phyloP scores from a whole-genome alignment of 2,113 vertebrate genomes.

The Toxostoma redivivum region DNA sequence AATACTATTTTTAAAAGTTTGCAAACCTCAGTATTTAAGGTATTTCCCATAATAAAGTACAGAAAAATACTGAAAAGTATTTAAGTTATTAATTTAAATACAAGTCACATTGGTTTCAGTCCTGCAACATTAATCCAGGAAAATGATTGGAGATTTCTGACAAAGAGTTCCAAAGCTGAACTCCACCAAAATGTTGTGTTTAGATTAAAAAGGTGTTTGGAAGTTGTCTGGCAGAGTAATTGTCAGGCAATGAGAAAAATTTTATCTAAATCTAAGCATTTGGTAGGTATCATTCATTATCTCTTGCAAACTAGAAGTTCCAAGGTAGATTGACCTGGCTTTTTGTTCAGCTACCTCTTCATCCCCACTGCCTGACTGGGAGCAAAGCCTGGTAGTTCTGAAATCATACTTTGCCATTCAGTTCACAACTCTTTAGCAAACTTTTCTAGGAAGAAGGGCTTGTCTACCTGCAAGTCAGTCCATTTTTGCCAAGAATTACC shows the following conservation, averaged over 20 bases:
- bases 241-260: neutral
- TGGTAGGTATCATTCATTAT: neutral
- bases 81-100: neutral
- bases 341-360: neutral
- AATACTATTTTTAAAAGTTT: neutral
- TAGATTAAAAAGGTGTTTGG: neutral
- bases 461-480: neutral
- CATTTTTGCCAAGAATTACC: neutral
- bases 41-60: constrained; percentile 41
- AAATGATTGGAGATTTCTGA: neutral
- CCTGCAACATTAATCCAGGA: neutral
- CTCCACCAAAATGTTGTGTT: neutral
- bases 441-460: neutral
- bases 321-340: neutral
- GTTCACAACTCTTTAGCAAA: neutral
- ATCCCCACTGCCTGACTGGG: neutral
- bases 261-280: neutral
- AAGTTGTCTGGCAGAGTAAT: neutral
- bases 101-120: neutral
- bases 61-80: neutral
- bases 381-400: neutral
- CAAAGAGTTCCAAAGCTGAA: neutral
- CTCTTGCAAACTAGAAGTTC: neutral
- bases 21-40: constrained; percentile 51
- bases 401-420: neutral